phyloP scores from a whole-genome alignment of 2,888 invertebrate species.

The Chrysolina haemoptera region DNA sequence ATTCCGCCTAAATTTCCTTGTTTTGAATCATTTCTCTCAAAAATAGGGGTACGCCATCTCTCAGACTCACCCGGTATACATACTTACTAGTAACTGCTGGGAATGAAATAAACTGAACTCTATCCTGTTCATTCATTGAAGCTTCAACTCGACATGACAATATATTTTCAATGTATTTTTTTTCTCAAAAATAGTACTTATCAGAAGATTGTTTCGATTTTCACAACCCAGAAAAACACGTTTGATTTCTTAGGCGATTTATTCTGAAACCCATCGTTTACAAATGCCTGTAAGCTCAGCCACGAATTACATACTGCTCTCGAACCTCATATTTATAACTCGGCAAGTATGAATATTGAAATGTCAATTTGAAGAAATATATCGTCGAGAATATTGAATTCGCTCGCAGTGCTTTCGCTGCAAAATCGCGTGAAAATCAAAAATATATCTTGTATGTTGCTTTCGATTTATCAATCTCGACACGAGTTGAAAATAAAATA shows the following conservation, averaged over 20 bases:
- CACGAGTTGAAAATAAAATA: conserved; percentile 10
- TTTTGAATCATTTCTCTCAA: too few species aligned
- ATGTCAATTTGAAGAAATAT: conserved; percentile 53
- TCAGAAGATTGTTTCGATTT: too few species aligned
- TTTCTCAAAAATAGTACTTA: too few species aligned
- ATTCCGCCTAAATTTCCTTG: too few species aligned
- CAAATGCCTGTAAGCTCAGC: not conserved
- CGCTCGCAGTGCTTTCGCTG: not conserved
- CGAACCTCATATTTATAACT: not conserved
- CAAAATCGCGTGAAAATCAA: not conserved
- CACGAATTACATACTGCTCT: not conserved
- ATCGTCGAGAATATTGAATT: conserved; percentile 37
- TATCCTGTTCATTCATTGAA: too few species aligned
- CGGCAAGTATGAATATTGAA: conserved; percentile 46
- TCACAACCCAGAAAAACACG: too few species aligned
- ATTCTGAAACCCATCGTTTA: not conserved
- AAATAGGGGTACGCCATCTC: too few species aligned
- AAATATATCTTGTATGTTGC: conserved; percentile 3
- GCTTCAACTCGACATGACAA: too few species aligned
- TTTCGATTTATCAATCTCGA: conserved; percentile 11
- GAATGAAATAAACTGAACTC: too few species aligned
- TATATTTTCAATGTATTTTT: too few species aligned
- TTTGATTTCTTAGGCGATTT: not conserved
- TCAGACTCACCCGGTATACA: too few species aligned
- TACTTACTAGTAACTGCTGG: too few species aligned